Evolutionary conservation across 2,113 vertebrate species (phyloP).

Genomic region (Pleuronectes platessa): DNA sequence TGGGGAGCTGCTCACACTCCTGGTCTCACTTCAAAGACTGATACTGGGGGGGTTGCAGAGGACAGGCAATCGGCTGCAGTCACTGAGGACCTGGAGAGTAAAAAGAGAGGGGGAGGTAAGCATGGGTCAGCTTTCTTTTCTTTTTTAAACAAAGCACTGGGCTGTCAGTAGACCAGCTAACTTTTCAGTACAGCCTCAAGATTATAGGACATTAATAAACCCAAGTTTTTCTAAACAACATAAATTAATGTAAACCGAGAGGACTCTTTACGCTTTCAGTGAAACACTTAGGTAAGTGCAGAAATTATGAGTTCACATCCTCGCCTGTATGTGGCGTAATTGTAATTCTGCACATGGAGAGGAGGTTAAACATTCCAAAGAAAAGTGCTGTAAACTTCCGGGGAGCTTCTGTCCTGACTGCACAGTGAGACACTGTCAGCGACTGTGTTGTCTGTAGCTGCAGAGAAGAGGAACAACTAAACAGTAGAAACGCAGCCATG

Average conservation of each 20-base stretch:
- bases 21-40: conserved; percentile 54
- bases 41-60: not conserved
- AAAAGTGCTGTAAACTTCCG: not conserved
- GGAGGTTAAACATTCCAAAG: not conserved
- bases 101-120: not conserved
- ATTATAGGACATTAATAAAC: not conserved
- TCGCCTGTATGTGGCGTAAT: too few species aligned
- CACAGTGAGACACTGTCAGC: not conserved
- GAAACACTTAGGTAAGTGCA: too few species aligned
- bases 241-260: not conserved
- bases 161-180: conserved; percentile 3
- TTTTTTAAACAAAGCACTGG: not conserved
- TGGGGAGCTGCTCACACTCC: conserved; percentile 30
- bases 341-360: too few species aligned
- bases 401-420: not conserved
- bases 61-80: conserved; percentile 16
- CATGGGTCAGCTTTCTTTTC: conserved; percentile 25
- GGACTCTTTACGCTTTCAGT: too few species aligned
- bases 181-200: not conserved
- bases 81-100: conserved; percentile 33
- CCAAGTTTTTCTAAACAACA: not conserved
- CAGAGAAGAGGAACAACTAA: not conserved
- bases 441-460: not conserved
- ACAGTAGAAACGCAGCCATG: too few species aligned
- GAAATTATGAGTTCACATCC: too few species aligned